Evolutionary conservation across 2,113 vertebrate species (phyloP), one percentile per base, ranked within the genome.

Genomic region (Pachyramphus minor): DNA sequence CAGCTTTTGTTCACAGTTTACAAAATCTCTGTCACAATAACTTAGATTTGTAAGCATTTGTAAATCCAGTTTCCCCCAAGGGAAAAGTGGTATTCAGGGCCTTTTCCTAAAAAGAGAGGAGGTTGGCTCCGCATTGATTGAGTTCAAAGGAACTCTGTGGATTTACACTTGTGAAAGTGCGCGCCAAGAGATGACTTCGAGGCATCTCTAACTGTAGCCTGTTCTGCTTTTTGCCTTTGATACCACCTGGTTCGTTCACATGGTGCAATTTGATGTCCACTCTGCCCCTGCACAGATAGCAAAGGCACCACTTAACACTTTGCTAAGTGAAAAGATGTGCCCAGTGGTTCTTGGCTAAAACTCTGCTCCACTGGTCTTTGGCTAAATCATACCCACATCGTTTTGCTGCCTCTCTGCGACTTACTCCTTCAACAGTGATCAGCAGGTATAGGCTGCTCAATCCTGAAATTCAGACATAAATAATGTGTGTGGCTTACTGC

Each of bases 1-100:
- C 67, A 25, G 73, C 37, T 90, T 92, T 94, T 95, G 93, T 93
- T 95, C 93, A 91, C 92, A 50, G 75, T 81, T 96, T 89, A 89
- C 73, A 89, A 84, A 90, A 90, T 71, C 68, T 94, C 25, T 73
- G 41, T 85, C 52, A 31, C 74, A 90, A 31, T 35, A 79, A 58
- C 30, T 76, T 83, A 50, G 37, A 74, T 89, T 84, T 82, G 71
- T 67, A 88, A 93, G 56, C 64, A 62, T 87, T 76, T 73, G 41
- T 79, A 95, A 94, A 78, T 49, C n/a, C 69, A 33, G n/a, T 42
- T 92, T 84, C n/a, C 49, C 35, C 39, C 12, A 7, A 45, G 77
- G 69, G 53, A 62, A 84, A 80, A 66, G 41, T 37, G 33, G 20
- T 42, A n/a, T 58, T 84, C 44, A 39, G 47, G 28, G 44, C 12